A percentile compares a stretch with the other conserved stretches of the same genome.
phyloP scores from a whole-genome alignment of 1,140 invertebrate species.

The Bombus vancouverensis region DNA sequence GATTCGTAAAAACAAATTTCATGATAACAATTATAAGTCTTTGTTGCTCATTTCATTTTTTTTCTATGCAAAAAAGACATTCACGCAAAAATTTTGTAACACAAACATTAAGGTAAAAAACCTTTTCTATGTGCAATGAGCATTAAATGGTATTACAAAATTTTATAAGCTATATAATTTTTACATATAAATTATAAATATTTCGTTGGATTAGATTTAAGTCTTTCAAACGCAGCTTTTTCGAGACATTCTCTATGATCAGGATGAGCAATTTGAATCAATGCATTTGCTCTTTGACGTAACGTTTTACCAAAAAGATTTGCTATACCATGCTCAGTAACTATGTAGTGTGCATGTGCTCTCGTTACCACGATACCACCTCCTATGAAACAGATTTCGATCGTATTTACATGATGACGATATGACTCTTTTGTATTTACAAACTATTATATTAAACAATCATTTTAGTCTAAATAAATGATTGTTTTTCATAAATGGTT shows the following conservation, averaged over 20 bases:
- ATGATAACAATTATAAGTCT: not conserved
- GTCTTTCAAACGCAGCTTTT: slow-evolving; percentile 93
- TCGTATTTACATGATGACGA: not conserved
- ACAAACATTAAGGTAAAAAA: not conserved
- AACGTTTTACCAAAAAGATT: slow-evolving; percentile 94
- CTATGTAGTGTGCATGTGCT: slow-evolving; percentile 95
- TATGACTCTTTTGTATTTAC: not conserved
- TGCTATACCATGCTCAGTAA: slow-evolving; percentile 96
- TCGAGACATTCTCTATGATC: slow-evolving; percentile 93
- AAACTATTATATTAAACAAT: not conserved
- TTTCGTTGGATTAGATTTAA: slow-evolving; percentile 91
- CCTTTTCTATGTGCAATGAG: not conserved
- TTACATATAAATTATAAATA: slow-evolving; percentile 64
- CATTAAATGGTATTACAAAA: not conserved
- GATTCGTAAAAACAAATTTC: not conserved
- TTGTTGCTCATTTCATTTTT: not conserved
- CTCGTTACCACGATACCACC: slow-evolving; percentile 95
- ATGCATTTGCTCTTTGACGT: slow-evolving; percentile 92
- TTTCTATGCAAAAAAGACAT: not conserved
- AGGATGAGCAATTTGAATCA: slow-evolving; percentile 96
- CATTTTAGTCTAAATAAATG: not conserved
- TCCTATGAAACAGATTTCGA: slow-evolving; percentile 82
- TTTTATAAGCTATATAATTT: not conserved
- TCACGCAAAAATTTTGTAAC: not conserved
- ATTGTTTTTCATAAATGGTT: not conserved